A percentile compares a stretch with the other conserved stretches of the same genome.
Conservation (phyloP, 2,797 vertebrate species). For the Muraenolepis orangiensis region DNA sequence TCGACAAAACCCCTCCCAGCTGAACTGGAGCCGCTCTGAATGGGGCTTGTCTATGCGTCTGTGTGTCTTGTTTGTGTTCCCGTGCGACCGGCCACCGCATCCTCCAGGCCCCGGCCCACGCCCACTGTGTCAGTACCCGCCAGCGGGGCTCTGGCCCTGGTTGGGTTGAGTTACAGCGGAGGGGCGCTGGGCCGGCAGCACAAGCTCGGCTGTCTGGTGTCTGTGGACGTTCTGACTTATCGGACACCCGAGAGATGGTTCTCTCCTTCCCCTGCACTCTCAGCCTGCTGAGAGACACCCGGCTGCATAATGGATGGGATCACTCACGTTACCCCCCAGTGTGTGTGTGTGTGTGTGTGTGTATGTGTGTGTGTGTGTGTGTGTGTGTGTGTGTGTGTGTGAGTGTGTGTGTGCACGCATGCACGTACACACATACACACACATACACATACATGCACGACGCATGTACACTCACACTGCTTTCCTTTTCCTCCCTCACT, state of each 20-base stretch:
- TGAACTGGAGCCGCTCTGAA: constrained; percentile 37
- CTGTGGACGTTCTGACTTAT: constrained; percentile 73
- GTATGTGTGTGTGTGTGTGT: no score
- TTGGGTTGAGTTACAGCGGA: constrained; percentile 76
- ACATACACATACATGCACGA: constrained; percentile 1
- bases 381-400: no score
- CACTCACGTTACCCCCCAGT: constrained; percentile 63
- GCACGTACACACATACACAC: background rate
- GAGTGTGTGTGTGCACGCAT: background rate
- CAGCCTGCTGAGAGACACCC: constrained; percentile 64
- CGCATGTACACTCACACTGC: background rate
- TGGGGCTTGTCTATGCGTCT: constrained; percentile 55
- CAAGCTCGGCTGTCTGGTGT: constrained; percentile 65
- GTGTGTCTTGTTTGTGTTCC: background rate
- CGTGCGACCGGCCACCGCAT: constrained; percentile 24
- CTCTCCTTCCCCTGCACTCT: constrained; percentile 80
- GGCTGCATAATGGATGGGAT: constrained; percentile 78
- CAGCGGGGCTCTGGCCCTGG: constrained; percentile 33
- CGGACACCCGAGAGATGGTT: constrained; percentile 74
- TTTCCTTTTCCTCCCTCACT: constrained; percentile 15
- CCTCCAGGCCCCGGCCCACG: constrained; percentile 30
- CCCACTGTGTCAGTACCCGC: constrained; percentile 57
- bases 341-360: no score
- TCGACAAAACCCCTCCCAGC: background rate
- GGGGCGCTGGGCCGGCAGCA: constrained; percentile 41